These are phyloP conservation scores for Hydropotes inermis DNA, from an alignment of 2,113 vertebrate genomes.

Conservation along the genomic window DNA sequence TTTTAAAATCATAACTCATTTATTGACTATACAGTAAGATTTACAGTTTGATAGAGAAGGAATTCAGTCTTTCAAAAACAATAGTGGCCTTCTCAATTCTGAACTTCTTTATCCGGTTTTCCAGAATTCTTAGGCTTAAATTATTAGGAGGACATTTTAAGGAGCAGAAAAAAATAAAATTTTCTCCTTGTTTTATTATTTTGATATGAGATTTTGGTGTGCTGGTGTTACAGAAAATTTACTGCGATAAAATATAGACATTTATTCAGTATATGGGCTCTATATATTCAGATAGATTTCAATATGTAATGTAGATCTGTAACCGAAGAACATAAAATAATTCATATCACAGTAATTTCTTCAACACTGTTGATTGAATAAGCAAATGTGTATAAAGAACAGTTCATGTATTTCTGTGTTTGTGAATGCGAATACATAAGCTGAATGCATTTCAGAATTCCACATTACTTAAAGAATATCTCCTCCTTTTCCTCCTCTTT, in stretches of 20 bases:
- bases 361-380: neutral
- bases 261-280: neutral
- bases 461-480: neutral
- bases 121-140: neutral
- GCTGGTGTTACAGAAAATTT: neutral
- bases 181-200: neutral
- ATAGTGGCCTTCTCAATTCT: neutral
- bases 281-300: constrained; percentile 20
- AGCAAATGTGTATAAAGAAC: neutral
- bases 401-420: neutral
- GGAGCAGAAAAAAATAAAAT: neutral
- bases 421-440: neutral
- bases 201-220: neutral
- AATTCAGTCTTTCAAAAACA: neutral
- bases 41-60: neutral
- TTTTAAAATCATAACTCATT: constrained; percentile 49
- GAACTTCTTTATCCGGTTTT: neutral
- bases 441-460: neutral
- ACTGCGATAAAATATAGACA: neutral
- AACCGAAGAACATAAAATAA: neutral
- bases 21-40: neutral
- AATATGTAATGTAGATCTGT: neutral
- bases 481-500: neutral
- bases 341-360: neutral
- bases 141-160: neutral